Evolutionary conservation across 2,888 invertebrate genomes (phyloP).

Genomic region (Danaus chrysippus): DNA sequence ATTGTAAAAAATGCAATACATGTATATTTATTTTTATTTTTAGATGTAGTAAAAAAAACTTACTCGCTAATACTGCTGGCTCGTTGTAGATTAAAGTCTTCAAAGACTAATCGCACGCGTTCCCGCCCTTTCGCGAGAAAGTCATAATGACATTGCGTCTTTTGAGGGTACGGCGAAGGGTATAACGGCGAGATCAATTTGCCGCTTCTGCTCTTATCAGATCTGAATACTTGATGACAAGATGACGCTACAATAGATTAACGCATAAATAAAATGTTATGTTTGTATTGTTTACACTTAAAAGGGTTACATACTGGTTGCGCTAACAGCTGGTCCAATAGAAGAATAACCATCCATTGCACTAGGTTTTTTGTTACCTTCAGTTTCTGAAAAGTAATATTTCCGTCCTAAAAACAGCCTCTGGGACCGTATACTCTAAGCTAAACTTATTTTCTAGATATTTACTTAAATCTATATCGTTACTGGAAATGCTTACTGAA

Average conservation of each 20-base stretch:
- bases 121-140: conserved; percentile 92
- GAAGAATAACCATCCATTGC: conserved; percentile 60
- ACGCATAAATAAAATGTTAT: conserved; percentile 18
- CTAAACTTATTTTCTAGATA: no score
- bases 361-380: conserved; percentile 59
- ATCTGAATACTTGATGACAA: conserved; percentile 87
- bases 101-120: conserved; percentile 89
- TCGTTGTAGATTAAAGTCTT: conserved; percentile 88
- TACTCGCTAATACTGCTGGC: conserved; percentile 81
- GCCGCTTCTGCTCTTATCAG: conserved; percentile 89
- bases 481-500: conserved; percentile 60
- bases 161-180: conserved; percentile 87
- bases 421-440: conserved; percentile 2
- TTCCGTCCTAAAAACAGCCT: conserved; percentile 11
- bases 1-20: no score
- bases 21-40: no score
- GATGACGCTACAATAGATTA: conserved; percentile 81
- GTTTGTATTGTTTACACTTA: not conserved
- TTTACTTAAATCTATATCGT: conserved; percentile 2
- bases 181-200: conserved; percentile 90
- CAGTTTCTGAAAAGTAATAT: conserved; percentile 52
- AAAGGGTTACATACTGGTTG: conserved; percentile 59
- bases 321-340: conserved; percentile 70
- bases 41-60: conserved; percentile 50
- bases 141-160: conserved; percentile 92